Evolutionary conservation across 2,797 vertebrate species (phyloP), one percentile per base, ranked within the genome.

Genomic region (Epinephelus malabaricus): DNA sequence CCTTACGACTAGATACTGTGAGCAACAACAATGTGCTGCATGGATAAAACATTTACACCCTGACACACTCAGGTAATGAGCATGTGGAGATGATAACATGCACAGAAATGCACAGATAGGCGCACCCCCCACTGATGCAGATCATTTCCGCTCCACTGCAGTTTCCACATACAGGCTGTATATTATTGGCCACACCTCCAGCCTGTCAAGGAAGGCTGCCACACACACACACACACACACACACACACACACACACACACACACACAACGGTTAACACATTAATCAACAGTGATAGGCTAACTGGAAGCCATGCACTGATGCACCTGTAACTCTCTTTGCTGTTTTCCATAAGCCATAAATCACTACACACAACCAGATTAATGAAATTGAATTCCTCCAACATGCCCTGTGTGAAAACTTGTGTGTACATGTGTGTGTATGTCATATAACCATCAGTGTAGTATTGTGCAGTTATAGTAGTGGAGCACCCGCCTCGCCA

Each of bases 281-380:
- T 88, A 87, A 92, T 93, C 92, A 89, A 49, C 60, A 67, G 69
- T 56, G 73, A 88, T 82, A 76, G 83, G 79, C 76, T 78, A 84
- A 89, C 86, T 75, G 88, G 82, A 88, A 86, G 87, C 85, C 74
- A 81, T n/a, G 46, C 89, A 55, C 85, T 79, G 88, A 89, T 92
- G 91, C 90, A 94, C 89, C 89, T 94, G 92, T 92, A 92, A 91
- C 90, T 85, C 89, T 69, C 71, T 50, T 18, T 43, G 63, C 86
- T 38, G 65, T 89, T 88, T 87, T 83, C 82, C 59, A 64, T 5
- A 13, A 76, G 50, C 70, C 81, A 91, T 95, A 89, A 91, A 93
- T 95, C 93, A 92, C 81, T 21, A 9, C 54, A 54, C 84, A 90
- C 78, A 84, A 90, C 56, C 81, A 82, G 84, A 90, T 89, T 91